phyloP scores from a whole-genome alignment of 1,140 invertebrate genomes.

The Caenorhabditis remanei region DNA sequence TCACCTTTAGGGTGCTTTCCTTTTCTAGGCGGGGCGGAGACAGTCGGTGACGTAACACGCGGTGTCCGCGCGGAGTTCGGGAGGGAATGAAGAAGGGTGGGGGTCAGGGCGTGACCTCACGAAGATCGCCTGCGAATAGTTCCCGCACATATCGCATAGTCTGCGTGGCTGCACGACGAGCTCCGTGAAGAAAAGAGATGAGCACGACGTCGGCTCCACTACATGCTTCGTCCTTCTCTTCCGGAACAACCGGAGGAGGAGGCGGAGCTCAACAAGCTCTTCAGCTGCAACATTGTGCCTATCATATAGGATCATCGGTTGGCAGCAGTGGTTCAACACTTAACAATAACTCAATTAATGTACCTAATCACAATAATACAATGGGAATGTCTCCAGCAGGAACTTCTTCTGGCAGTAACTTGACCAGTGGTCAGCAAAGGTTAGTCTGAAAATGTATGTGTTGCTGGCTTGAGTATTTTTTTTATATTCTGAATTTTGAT shows the following conservation, averaged over 20 bases:
- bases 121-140: conserved; percentile 29
- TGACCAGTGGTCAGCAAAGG: conserved; percentile 39
- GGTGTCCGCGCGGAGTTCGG: conserved; percentile 50
- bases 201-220: conserved; percentile 39
- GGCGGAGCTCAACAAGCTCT: conserved; percentile 53
- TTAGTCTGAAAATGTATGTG: background rate
- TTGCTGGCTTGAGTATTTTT: background rate
- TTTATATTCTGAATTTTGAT: background rate
- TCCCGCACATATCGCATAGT: conserved; percentile 21
- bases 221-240: conserved; percentile 36
- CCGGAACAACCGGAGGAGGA: conserved; percentile 48
- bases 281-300: conserved; percentile 49
- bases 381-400: conserved; percentile 37
- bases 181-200: conserved; percentile 45
- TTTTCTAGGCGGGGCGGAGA: conserved; percentile 47
- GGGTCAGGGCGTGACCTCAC: conserved; percentile 47
- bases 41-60: conserved; percentile 49
- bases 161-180: conserved; percentile 52
- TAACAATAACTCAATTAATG: conserved; percentile 33
- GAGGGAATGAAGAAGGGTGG: background rate
- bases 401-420: conserved; percentile 12
- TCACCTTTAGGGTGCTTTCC: background rate
- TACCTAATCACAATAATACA: conserved; percentile 37
- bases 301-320: conserved; percentile 42
- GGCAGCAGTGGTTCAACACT: conserved; percentile 35